Evolutionary conservation across 2,797 vertebrate species (phyloP), one percentile per base, ranked within the genome.

Genomic region (Argyrosomus regius): DNA sequence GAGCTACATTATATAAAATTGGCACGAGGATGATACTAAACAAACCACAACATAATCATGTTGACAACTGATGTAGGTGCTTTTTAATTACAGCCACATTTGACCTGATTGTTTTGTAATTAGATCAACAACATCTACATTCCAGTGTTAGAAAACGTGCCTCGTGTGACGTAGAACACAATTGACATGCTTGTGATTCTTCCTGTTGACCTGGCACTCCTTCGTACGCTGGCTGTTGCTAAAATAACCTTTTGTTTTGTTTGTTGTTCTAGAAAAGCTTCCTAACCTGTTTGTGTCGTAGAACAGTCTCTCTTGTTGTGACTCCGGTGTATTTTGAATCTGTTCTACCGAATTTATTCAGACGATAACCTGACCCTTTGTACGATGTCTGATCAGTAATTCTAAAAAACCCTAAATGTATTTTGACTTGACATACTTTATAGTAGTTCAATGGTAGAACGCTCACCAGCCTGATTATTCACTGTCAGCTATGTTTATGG

Each of bases 401-500:
- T 48, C 60, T 63, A 14, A 60, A 58, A 22, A 1, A 11, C 35
- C 5, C 2, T n/a, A 41, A 58, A 41, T 6, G 11, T 41, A 12
- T 49, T 48, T 49, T 28, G 17, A 64, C 16, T 31, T 28, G 43
- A 63, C 43, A 18, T 28, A 17, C 8, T 45, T 16, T 57, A 43
- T 3, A 17, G 50, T 45, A 6, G 14, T 24, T 53, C 9, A 39
- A 6, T 39, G 3, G 3, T 28, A 8, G 3, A 46, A 17, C 7
- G 66, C 52, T 45, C 52, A 66, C 18, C 59, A 43, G n/a, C 11
- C n/a, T 39, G 13, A 43, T 68, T 54, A 45, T 68, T 68, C n/a
- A 43, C 20, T 1, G 5, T 43, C 52, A 43, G 52, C 11, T 35
- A 35, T 49, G 28, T 65, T 35, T n/a, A 35, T 52, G 48, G 45